These are phyloP conservation scores for Tenodera sinensis DNA, from an alignment of 2,888 invertebrate species.

Conservation along the genomic window DNA sequence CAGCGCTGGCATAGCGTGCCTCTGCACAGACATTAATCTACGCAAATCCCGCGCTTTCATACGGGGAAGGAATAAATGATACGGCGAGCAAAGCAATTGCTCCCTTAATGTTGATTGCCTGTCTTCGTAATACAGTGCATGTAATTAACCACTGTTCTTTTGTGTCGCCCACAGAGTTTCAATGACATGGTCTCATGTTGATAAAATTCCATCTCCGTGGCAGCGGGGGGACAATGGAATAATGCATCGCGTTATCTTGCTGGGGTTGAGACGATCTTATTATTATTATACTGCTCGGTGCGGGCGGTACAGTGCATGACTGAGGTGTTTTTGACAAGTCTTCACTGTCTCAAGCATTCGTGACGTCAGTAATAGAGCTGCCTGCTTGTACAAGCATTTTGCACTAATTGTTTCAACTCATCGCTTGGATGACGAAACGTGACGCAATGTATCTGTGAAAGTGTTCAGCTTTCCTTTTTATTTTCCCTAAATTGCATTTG, in stretches of 20 bases:
- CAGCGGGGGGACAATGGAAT: background rate
- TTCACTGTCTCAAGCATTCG: background rate
- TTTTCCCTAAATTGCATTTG: too few relatives aligned
- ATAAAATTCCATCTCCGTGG: background rate
- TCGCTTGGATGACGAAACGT: too few relatives aligned
- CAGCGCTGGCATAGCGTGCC: background rate
- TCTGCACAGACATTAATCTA: background rate
- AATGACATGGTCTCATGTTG: background rate
- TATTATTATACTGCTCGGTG: background rate
- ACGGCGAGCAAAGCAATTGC: background rate
- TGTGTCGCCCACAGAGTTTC: background rate
- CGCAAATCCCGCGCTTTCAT: background rate
- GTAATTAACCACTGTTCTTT: background rate
- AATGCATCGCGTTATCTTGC: background rate
- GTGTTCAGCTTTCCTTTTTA: too few relatives aligned
- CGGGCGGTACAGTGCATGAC: background rate
- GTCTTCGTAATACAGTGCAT: background rate
- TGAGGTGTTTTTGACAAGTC: background rate
- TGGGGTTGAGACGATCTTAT: background rate
- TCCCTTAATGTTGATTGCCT: background rate
- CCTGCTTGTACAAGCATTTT: background rate
- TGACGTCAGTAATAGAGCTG: background rate
- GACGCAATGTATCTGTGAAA: too few relatives aligned
- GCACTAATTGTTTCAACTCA: background rate
- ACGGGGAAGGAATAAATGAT: background rate